Evolutionary conservation across 2,113 vertebrate genomes (phyloP).

Genomic region (Callipepla californica): DNA sequence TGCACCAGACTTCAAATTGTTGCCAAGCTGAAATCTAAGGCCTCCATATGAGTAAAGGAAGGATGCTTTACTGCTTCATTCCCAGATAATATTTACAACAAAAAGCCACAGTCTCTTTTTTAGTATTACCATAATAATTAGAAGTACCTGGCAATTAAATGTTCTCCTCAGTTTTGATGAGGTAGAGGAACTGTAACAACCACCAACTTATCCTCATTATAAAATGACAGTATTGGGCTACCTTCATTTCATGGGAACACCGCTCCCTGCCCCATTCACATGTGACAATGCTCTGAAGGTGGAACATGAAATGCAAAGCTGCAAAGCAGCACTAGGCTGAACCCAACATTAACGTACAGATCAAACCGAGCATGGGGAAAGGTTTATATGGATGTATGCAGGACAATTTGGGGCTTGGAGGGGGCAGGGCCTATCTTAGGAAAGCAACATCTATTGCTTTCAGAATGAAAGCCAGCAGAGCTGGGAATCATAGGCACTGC

Average conservation of each 20-base stretch:
- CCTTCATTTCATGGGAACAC: not conserved
- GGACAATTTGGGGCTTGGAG: not conserved
- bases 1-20: not conserved
- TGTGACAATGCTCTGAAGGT: not conserved
- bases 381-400: not conserved
- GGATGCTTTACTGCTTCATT: constrained; percentile 4
- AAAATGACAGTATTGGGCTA: not conserved
- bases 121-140: not conserved
- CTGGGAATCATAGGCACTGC: not conserved
- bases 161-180: not conserved
- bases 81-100: not conserved
- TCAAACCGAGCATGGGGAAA: not conserved
- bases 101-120: not conserved
- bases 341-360: not conserved
- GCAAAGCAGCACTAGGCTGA: not conserved
- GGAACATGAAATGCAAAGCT: not conserved
- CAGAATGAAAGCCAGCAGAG: not conserved
- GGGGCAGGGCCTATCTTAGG: not conserved
- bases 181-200: not conserved
- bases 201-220: not conserved
- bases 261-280: not conserved
- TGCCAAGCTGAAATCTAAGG: not conserved
- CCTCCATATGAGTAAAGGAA: not conserved
- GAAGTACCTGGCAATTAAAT: not conserved
- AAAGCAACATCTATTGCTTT: not conserved